phyloP scores from a whole-genome alignment of 2,113 vertebrate genomes.

The Aspiorhynchus laticeps region DNA sequence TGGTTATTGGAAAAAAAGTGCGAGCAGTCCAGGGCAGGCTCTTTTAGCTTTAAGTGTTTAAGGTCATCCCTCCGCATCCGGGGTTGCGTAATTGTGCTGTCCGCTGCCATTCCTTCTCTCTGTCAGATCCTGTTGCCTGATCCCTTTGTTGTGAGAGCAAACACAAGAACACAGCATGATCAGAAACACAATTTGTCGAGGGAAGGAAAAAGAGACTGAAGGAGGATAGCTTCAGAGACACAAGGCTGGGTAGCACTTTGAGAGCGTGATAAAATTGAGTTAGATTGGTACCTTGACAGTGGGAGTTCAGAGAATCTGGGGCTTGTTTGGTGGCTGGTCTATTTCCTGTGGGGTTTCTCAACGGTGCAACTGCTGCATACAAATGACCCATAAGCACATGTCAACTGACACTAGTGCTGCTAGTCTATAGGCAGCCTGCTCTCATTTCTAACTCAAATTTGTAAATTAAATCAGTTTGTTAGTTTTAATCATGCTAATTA shows the following conservation, averaged over 20 bases:
- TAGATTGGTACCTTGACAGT: slow-evolving; percentile 48
- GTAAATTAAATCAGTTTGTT: background rate
- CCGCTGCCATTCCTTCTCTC: background rate
- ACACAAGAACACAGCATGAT: slow-evolving; percentile 44
- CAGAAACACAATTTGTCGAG: slow-evolving; percentile 41
- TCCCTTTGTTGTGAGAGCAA: slow-evolving; percentile 37
- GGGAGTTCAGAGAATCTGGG: slow-evolving; percentile 41
- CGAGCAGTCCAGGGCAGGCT: background rate
- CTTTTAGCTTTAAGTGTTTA: slow-evolving; percentile 20
- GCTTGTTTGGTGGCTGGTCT: slow-evolving; percentile 45
- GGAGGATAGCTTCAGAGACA: slow-evolving; percentile 30
- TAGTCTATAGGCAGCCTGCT: slow-evolving; percentile 16
- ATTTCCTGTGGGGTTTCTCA: slow-evolving; percentile 44
- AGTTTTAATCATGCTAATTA: background rate
- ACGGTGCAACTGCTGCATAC: slow-evolving; percentile 35
- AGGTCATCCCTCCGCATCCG: slow-evolving; percentile 25
- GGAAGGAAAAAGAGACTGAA: slow-evolving; percentile 36
- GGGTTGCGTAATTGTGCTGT: slow-evolving; percentile 28
- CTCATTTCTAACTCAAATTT: background rate
- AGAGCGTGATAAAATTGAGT: slow-evolving; percentile 44
- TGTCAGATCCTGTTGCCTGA: slow-evolving; percentile 24
- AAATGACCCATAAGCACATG: slow-evolving; percentile 28
- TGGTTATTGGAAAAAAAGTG: background rate
- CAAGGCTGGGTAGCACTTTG: slow-evolving; percentile 28
- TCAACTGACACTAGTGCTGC: slow-evolving; percentile 6